These are phyloP conservation scores for Drosophila ananassae DNA, from an alignment of 1,140 invertebrate species.

Conservation along the genomic window DNA sequence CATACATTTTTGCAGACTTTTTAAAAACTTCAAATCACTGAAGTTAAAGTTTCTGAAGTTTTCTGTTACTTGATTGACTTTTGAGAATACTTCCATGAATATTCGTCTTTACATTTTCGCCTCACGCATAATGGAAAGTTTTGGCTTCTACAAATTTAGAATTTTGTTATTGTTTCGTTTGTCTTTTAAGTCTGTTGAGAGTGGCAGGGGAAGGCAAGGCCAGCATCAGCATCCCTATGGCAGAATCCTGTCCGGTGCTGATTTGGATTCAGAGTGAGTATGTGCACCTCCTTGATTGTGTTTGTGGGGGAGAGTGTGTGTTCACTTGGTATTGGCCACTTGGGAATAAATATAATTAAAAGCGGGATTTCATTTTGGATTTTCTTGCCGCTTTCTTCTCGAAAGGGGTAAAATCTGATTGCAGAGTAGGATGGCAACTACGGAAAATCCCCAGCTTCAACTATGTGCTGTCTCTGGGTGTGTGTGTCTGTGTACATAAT, in stretches of 20 bases:
- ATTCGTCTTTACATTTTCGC: not conserved
- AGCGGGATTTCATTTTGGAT: constrained; percentile 63
- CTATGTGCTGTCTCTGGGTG: constrained; percentile 7
- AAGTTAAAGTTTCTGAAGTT: not conserved
- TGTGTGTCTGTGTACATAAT: constrained; percentile 3
- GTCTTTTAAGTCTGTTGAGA: constrained; percentile 10
- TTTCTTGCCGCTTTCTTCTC: constrained; percentile 32
- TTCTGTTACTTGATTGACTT: not conserved
- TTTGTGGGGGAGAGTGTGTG: constrained; percentile 2
- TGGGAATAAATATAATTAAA: constrained; percentile 79
- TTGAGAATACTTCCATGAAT: not conserved
- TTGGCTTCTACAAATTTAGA: constrained; percentile 14
- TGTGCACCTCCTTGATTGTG: constrained; percentile 3
- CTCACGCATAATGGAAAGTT: constrained; percentile 19
- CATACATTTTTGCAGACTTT: too few relatives aligned
- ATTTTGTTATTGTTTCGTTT: constrained; percentile 40
- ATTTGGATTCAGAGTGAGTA: constrained; percentile 8
- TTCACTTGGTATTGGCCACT: constrained; percentile 61
- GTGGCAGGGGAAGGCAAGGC: not conserved
- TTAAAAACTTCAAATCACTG: not conserved
- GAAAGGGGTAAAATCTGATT: constrained; percentile 65
- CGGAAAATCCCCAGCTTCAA: constrained; percentile 5
- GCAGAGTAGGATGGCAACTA: constrained; percentile 10
- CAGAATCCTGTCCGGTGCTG: not conserved
- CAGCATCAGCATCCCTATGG: not conserved